Evolutionary conservation across 1,140 invertebrate genomes (phyloP).

Genomic region (Plectrocnemia conspersa): DNA sequence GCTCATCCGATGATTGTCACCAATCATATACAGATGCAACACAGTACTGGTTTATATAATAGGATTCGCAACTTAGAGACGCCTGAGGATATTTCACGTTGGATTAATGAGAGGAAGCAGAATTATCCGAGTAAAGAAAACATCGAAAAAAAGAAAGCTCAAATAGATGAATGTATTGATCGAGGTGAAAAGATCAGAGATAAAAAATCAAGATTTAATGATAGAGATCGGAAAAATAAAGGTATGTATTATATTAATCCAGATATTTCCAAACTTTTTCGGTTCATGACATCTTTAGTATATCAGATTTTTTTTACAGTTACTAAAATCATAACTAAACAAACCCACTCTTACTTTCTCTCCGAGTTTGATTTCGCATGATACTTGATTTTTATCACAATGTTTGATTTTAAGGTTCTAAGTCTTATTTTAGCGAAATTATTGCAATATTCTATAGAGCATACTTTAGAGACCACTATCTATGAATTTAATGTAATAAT

Average conservation of each 20-base stretch:
- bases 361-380: too few species aligned
- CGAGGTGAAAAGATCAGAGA: conserved; percentile 63
- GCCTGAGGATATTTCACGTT: conserved; percentile 76
- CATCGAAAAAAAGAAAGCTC: conserved; percentile 60
- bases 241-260: conserved; percentile 13
- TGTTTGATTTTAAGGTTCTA: too few species aligned
- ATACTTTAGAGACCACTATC: too few species aligned
- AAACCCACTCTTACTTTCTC: too few species aligned
- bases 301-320: too few species aligned
- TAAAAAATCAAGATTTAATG: conserved; percentile 47
- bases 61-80: conserved; percentile 68
- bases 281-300: too few species aligned
- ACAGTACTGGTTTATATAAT: conserved; percentile 70
- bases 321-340: too few species aligned
- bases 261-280: too few species aligned
- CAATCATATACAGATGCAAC: conserved; percentile 76
- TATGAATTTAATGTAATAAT: too few species aligned
- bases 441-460: too few species aligned
- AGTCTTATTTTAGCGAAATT: too few species aligned
- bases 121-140: conserved; percentile 68
- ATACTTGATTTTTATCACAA: too few species aligned
- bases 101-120: conserved; percentile 73
- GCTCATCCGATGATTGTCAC: conserved; percentile 74
- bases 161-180: conserved; percentile 60
- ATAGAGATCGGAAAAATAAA: conserved; percentile 39